Percentiles rank a stretch among this genome's conserved stretches.
Conservation (phyloP, 2,797 vertebrate genomes). For the Echiichthys vipera region DNA sequence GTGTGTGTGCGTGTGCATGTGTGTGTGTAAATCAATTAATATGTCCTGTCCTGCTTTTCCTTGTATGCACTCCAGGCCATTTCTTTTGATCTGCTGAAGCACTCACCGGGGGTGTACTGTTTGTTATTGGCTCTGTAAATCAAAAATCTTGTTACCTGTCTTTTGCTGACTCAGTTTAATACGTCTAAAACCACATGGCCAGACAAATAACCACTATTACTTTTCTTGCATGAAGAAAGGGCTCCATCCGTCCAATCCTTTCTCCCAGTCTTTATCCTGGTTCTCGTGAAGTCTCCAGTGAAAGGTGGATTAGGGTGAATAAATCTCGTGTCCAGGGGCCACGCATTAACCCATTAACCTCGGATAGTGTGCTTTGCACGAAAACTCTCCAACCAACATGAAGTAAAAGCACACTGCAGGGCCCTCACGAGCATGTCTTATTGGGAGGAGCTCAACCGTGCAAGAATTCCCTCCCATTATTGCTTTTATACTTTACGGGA, state of each 20-base stretch:
- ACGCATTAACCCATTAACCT: conserved; percentile 60
- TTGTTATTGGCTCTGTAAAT: conserved; percentile 60
- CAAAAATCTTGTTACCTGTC: conserved; percentile 75
- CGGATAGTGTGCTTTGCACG: conserved; percentile 12
- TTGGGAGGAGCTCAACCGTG: conserved; percentile 54
- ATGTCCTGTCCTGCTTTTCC: conserved; percentile 38
- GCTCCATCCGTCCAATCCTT: background rate
- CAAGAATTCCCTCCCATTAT: conserved; percentile 23
- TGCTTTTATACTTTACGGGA: conserved; percentile 25
- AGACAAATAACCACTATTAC: background rate
- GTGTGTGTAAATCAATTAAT: conserved; percentile 14
- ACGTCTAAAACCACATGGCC: conserved; percentile 17
- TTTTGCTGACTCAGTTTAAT: conserved; percentile 69
- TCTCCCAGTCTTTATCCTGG: conserved; percentile 2
- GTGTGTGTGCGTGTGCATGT: conserved; percentile 1
- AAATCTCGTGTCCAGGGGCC: conserved; percentile 25
- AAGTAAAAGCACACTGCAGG: conserved; percentile 8
- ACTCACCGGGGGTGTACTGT: conserved; percentile 26
- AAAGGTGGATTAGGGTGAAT: conserved; percentile 43
- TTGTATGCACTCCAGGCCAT: conserved; percentile 31
- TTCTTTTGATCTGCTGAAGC: conserved; percentile 64
- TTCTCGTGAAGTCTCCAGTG: conserved; percentile 18
- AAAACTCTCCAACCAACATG: background rate
- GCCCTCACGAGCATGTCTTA: conserved; percentile 13
- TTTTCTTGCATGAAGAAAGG: background rate